phyloP scores from a whole-genome alignment of 2,888 invertebrate genomes.

The Acleris emargana region DNA sequence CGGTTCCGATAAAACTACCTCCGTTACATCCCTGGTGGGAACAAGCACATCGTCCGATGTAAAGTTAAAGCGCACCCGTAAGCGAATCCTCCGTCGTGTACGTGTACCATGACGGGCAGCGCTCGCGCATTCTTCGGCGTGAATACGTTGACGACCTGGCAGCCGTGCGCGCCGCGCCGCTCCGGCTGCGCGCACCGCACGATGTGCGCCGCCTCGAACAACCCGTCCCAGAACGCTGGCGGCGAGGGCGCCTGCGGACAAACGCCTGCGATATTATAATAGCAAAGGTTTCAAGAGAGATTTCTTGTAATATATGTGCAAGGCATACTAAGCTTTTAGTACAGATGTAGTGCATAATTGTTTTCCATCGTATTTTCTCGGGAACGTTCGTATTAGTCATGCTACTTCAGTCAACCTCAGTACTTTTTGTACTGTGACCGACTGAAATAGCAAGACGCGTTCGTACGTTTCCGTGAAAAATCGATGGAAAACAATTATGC shows the following conservation, averaged over 20 bases:
- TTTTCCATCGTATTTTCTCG: no score
- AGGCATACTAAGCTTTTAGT: no score
- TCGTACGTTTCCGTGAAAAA: no score
- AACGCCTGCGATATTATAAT: slow-evolving; percentile 13
- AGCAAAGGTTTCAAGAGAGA: slow-evolving; percentile 16
- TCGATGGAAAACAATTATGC: no score
- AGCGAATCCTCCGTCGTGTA: slow-evolving; percentile 76
- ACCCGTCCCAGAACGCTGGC: slow-evolving; percentile 66
- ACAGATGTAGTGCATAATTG: no score
- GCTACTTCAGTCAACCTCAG: no score
- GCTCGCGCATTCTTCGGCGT: slow-evolving; percentile 51
- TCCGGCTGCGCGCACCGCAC: slow-evolving; percentile 64
- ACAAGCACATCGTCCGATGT: background rate
- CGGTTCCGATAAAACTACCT: no score
- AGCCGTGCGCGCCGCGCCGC: slow-evolving; percentile 65
- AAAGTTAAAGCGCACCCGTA: slow-evolving; percentile 55
- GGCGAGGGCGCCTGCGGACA: slow-evolving; percentile 59
- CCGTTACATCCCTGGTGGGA: no score
- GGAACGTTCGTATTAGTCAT: no score
- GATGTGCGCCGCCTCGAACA: slow-evolving; percentile 71
- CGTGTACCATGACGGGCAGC: slow-evolving; percentile 63
- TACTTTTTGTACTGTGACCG: no score
- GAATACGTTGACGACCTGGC: slow-evolving; percentile 74
- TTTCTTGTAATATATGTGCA: background rate
- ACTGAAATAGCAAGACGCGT: no score